Percentiles rank a stretch among this genome's conserved stretches.
Conservation (phyloP, 2,797 vertebrate species). For the Typhlichthys eigenmanni region DNA sequence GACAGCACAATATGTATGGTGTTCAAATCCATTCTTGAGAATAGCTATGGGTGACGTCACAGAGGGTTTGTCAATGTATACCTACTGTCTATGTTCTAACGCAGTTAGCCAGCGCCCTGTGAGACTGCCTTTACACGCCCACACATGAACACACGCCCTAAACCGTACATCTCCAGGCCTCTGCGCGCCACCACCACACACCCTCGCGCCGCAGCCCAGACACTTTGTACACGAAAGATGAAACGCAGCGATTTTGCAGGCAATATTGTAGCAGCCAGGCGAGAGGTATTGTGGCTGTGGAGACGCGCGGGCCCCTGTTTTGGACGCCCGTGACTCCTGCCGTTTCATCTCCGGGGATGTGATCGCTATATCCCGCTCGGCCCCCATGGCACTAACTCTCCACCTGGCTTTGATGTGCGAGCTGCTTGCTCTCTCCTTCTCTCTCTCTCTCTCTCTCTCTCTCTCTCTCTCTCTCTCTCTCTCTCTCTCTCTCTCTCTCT, state of each 20-base stretch:
- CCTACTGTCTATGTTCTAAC: too few relatives aligned
- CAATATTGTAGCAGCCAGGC: slow-evolving; percentile 50
- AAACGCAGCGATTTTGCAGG: slow-evolving; percentile 59
- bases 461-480: background rate
- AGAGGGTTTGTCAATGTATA: too few relatives aligned
- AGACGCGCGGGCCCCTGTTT: slow-evolving; percentile 47
- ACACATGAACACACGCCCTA: slow-evolving; percentile 19
- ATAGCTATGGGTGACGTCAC: too few relatives aligned
- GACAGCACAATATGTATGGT: too few relatives aligned
- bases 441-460: slow-evolving; percentile 1
- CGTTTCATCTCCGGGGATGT: slow-evolving; percentile 65
- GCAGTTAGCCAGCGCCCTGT: too few relatives aligned
- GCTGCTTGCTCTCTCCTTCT: slow-evolving; percentile 3
- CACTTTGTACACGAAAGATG: slow-evolving; percentile 49
- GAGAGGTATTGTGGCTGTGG: slow-evolving; percentile 39
- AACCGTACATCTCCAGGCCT: too few relatives aligned
- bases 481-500: slow-evolving; percentile 10
- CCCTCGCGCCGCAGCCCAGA: background rate
- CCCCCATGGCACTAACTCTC: slow-evolving; percentile 56
- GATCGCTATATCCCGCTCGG: slow-evolving; percentile 57
- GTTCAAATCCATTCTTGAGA: too few relatives aligned
- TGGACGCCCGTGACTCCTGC: slow-evolving; percentile 30
- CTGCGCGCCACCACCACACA: too few relatives aligned
- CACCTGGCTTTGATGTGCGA: slow-evolving; percentile 70
- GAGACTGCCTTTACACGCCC: background rate